Evolutionary conservation across 2,113 vertebrate species (phyloP).

Genomic region (Oreochromis spilurus): DNA sequence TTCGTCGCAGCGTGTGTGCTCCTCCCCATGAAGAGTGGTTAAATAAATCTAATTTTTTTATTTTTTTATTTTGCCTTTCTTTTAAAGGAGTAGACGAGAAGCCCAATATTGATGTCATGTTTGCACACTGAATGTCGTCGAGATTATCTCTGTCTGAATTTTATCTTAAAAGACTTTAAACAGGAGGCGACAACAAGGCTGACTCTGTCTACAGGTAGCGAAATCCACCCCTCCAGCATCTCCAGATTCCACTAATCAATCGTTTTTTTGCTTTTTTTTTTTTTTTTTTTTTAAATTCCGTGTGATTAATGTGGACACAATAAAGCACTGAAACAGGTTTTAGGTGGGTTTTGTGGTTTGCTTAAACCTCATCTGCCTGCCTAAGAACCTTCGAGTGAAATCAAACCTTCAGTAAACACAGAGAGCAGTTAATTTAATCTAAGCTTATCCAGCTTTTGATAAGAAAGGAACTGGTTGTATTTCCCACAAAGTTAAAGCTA

Average conservation of each 20-base stretch:
- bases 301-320: background rate
- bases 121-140: background rate
- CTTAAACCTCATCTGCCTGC: background rate
- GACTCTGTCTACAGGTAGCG: background rate
- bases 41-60: background rate
- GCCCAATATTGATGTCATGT: background rate
- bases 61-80: background rate
- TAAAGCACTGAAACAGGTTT: background rate
- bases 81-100: background rate
- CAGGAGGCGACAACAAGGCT: background rate
- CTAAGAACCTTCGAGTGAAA: background rate
- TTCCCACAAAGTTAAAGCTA: background rate
- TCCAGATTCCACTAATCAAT: background rate
- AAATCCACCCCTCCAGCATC: background rate
- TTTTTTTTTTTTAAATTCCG: background rate
- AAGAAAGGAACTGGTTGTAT: background rate
- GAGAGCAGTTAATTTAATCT: background rate
- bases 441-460: background rate
- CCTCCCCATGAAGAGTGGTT: background rate
- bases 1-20: no score
- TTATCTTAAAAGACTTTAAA: background rate
- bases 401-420: background rate
- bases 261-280: background rate
- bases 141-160: background rate
- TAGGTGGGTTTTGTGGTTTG: background rate